Evolutionary conservation across 2,113 vertebrate species (phyloP).

Genomic region (Ceyx melanurus): DNA sequence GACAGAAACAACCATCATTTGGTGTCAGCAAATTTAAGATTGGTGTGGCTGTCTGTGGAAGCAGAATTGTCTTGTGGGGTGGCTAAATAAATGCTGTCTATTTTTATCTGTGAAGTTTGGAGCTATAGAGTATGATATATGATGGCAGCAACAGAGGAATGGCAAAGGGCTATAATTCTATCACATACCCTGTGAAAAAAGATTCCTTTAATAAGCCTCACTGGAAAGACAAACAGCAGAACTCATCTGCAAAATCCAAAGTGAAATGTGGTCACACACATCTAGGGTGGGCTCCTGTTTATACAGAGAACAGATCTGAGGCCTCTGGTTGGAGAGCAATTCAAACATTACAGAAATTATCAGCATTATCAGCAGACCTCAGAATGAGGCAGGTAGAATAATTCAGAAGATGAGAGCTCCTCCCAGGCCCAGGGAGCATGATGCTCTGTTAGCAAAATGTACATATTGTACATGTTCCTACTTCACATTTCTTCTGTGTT

Average conservation of each 20-base stretch:
- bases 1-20: background rate
- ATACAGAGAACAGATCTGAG: background rate
- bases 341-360: background rate
- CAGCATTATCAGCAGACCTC: background rate
- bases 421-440: background rate
- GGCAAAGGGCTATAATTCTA: background rate
- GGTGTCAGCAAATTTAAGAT: background rate
- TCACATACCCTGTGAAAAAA: background rate
- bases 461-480: too few relatives aligned
- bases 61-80: background rate
- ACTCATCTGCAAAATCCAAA: background rate
- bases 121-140: background rate
- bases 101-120: conserved; percentile 14
- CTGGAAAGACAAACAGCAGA: background rate
- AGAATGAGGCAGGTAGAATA: background rate
- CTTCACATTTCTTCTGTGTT: background rate
- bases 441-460: background rate
- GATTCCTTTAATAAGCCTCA: background rate
- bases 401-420: background rate
- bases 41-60: background rate
- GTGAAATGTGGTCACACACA: rapidly evolving
- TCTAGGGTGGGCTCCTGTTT: rapidly evolving
- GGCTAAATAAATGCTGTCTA: conserved; percentile 8
- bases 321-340: background rate
- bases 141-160: background rate